phyloP scores from a whole-genome alignment of 64 coral and sea anemone genomes.

The Hydrozoanthus tunicans region DNA sequence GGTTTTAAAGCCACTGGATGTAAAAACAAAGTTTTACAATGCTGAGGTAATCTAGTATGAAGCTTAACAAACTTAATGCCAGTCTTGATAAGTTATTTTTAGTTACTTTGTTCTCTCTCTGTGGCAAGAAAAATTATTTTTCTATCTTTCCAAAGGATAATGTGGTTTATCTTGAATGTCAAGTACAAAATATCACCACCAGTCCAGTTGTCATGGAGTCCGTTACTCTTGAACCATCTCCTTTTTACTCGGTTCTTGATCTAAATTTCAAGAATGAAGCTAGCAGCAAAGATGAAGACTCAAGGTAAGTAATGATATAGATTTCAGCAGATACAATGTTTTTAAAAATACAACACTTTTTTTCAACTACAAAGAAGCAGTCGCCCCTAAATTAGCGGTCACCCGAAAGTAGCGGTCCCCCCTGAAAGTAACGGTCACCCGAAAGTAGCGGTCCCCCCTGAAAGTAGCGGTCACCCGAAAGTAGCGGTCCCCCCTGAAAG shows the following conservation, averaged over 20 bases:
- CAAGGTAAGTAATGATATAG: neutral
- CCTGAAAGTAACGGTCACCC: no score
- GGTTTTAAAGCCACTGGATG: conserved; percentile 98
- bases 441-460: no score
- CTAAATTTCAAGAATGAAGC: conserved; percentile 63
- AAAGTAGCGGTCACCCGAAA: no score
- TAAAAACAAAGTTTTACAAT: conserved; percentile 99
- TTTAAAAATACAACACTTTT: neutral
- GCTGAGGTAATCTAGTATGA: conserved; percentile 62
- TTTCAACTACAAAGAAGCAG: neutral
- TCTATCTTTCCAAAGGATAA: conserved; percentile 68
- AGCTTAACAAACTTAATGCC: neutral
- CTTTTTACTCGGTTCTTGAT: conserved; percentile 73
- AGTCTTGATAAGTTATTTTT: neutral
- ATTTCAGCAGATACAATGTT: neutral
- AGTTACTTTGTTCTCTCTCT: neutral
- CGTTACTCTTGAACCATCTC: conserved; percentile 87
- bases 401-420: no score
- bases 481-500: no score
- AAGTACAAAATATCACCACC: conserved; percentile 98
- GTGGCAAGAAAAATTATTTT: neutral
- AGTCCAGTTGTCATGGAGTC: conserved; percentile 98
- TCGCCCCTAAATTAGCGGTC: neutral
- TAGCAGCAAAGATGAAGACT: neutral
- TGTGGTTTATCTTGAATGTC: conserved; percentile 87